These are phyloP conservation scores for Rhombomys opimus DNA, from an alignment of 2,113 vertebrate genomes.

Conservation along the genomic window DNA sequence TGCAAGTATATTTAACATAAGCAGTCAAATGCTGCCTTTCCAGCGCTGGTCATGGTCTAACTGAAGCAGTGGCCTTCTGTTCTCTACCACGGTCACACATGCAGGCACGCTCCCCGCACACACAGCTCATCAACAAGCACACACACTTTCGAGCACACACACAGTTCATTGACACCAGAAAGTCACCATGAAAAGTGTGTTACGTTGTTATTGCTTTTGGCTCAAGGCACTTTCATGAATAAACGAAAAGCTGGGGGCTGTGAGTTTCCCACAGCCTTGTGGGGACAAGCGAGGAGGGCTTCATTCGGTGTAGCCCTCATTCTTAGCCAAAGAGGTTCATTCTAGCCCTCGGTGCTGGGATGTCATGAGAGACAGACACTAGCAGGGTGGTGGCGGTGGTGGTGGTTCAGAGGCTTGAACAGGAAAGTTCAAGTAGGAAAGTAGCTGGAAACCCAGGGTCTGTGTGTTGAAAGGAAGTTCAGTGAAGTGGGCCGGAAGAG, in stretches of 20 bases:
- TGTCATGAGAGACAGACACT: background rate
- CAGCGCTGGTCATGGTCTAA: background rate
- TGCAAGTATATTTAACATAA: background rate
- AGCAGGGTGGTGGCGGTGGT: accelerated
- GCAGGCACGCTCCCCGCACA: too few relatives aligned
- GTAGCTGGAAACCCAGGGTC: background rate
- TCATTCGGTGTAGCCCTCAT: background rate
- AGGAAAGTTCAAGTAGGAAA: accelerated
- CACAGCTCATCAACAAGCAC: background rate
- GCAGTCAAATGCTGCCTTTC: background rate
- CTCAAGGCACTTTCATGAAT: conserved; percentile 2
- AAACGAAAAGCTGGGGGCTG: background rate
- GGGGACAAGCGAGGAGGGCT: background rate
- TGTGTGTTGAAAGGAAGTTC: background rate
- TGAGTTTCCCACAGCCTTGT: background rate
- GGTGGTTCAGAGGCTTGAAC: background rate
- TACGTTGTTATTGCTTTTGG: conserved; percentile 6
- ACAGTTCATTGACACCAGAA: background rate
- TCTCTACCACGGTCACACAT: background rate
- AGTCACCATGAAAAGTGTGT: background rate
- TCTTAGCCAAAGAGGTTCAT: background rate
- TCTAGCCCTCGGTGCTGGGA: background rate
- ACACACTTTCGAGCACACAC: too few relatives aligned
- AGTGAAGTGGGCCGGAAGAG: background rate
- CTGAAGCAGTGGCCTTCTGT: background rate